A percentile compares a stretch with the other conserved stretches of the same genome.
Conservation (phyloP, 2,888 invertebrate species). For the Stomorhina lunata region DNA sequence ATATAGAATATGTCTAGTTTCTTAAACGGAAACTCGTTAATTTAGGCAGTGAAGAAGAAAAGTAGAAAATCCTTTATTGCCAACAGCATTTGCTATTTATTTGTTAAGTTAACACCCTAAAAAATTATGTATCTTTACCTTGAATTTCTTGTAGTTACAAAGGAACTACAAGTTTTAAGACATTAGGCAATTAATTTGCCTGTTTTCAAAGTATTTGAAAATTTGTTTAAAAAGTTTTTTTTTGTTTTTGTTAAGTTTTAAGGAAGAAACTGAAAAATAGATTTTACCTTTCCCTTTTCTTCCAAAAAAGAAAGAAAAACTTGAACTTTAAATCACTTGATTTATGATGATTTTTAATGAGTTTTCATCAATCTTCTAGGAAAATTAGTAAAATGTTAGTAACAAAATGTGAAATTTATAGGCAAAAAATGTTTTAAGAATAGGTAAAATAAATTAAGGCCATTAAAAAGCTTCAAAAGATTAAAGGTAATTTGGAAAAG, state of each 20-base stretch:
- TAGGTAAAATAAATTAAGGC: neutral
- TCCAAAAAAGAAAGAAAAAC: too few relatives aligned
- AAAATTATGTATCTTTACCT: neutral
- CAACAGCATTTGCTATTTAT: too few relatives aligned
- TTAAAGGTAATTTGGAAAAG: neutral
- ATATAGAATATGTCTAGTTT: neutral
- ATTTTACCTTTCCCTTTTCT: conserved; percentile 13
- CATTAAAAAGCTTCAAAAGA: neutral
- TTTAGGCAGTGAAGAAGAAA: conserved; percentile 52
- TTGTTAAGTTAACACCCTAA: neutral
- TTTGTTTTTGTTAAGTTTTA: conserved; percentile 43
- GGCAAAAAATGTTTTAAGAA: conserved; percentile 11
- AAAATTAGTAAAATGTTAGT: conserved; percentile 24
- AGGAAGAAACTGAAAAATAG: neutral
- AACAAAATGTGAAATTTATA: conserved; percentile 14
- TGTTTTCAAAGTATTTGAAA: conserved; percentile 67
- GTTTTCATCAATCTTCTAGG: conserved; percentile 66
- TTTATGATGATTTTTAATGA: conserved; percentile 67
- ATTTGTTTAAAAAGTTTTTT: conserved; percentile 70
- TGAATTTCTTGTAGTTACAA: neutral
- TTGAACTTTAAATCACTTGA: conserved; percentile 61
- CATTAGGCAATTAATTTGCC: conserved; percentile 77
- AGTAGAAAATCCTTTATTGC: conserved; percentile 51
- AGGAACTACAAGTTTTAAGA: conserved; percentile 69
- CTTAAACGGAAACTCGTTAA: conserved; percentile 49